These are phyloP conservation scores for Todiramphus saurophagus DNA, from an alignment of 2,113 vertebrate species.

Conservation along the genomic window DNA sequence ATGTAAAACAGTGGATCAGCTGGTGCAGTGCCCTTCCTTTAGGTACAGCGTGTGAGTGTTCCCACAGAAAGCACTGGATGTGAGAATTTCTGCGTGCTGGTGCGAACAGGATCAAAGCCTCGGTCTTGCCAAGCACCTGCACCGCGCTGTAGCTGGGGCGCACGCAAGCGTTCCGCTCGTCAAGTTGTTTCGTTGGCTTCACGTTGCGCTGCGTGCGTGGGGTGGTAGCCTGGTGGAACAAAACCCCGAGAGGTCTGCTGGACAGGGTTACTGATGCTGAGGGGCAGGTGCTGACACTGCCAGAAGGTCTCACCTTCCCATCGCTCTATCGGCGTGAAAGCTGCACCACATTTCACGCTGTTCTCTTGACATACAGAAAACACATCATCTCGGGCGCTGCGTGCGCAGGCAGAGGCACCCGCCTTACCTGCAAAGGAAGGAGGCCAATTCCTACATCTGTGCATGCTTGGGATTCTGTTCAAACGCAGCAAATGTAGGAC, in stretches of 20 bases:
- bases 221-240: rapidly evolving
- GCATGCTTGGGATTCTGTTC: rapidly evolving
- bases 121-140: slow-evolving; percentile 32
- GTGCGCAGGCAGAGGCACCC: background rate
- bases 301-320: background rate
- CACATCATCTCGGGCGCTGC: rapidly evolving
- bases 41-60: background rate
- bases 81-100: background rate
- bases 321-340: rapidly evolving
- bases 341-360: rapidly evolving
- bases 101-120: slow-evolving; percentile 30
- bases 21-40: background rate
- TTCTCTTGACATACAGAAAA: background rate
- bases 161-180: background rate
- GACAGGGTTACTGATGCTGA: background rate
- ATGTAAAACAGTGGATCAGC: background rate
- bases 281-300: background rate
- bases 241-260: background rate
- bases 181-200: background rate
- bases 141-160: background rate
- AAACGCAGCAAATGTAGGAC: background rate
- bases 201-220: rapidly evolving
- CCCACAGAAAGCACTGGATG: background rate
- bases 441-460: background rate
- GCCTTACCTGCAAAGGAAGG: background rate